Conservation (phyloP, 2,113 vertebrate genomes). For the Mobula birostris region DNA sequence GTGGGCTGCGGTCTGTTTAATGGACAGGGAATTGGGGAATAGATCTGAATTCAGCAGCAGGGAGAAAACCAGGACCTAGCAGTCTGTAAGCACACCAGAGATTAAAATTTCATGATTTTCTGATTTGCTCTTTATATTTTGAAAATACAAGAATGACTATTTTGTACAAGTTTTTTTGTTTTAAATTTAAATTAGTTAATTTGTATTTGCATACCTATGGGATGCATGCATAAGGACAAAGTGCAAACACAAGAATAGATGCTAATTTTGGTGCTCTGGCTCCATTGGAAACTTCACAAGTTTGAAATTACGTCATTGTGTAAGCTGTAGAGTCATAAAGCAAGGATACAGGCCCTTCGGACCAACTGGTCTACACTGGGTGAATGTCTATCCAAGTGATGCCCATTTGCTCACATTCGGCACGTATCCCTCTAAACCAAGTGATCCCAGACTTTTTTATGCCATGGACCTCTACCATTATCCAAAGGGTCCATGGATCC, state of each 20-base stretch:
- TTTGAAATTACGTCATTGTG: no score
- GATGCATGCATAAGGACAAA: not conserved
- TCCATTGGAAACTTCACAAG: no score
- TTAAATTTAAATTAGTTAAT: not conserved
- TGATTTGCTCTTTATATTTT: not conserved
- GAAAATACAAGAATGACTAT: not conserved
- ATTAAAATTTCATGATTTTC: not conserved
- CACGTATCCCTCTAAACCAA: no score
- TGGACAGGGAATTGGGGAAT: not conserved
- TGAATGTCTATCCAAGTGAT: no score
- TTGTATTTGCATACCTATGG: not conserved
- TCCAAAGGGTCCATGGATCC: no score
- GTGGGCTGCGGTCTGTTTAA: not conserved
- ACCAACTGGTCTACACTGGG: no score
- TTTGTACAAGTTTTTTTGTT: not conserved
- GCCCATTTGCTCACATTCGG: no score
- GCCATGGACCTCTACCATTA: no score
- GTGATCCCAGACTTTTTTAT: no score
- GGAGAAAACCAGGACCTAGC: not conserved
- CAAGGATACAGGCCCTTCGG: no score
- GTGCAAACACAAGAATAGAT: not conserved
- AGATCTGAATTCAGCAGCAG: not conserved
- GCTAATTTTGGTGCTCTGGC: not conserved
- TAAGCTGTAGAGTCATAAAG: no score
- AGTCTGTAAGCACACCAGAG: not conserved